Conservation (phyloP, 2,888 invertebrate genomes). For the Apomyelois bistriatella region DNA sequence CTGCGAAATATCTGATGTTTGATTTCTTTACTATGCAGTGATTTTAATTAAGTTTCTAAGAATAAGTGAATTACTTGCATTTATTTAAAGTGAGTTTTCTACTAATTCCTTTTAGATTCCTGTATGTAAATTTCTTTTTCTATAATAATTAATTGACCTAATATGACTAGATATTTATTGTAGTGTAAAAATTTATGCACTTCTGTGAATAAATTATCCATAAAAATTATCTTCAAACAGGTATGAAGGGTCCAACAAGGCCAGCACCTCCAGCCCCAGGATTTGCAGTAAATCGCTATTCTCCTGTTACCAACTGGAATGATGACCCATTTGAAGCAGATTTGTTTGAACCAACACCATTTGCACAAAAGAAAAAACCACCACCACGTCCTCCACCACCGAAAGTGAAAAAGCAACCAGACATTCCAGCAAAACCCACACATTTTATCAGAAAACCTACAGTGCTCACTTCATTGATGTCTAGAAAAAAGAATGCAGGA, state of each 20-base stretch:
- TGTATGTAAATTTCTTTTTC: no score
- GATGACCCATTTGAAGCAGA: constrained; percentile 73
- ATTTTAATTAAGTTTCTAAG: no score
- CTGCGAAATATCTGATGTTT: not conserved
- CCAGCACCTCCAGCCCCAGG: constrained; percentile 79
- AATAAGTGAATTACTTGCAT: no score
- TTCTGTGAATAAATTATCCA: not conserved
- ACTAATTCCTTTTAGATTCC: no score
- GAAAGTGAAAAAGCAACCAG: constrained; percentile 67
- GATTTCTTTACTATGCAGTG: not conserved
- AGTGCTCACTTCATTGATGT: constrained; percentile 60
- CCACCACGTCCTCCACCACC: constrained; percentile 87
- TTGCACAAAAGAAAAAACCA: constrained; percentile 82
- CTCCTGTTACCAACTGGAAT: constrained; percentile 79
- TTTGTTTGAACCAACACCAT: constrained; percentile 68
- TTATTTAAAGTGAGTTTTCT: no score
- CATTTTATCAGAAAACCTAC: constrained; percentile 75
- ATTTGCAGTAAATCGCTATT: constrained; percentile 57
- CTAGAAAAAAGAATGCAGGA: constrained; percentile 56
- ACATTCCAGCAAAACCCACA: constrained; percentile 70
- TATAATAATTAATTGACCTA: no score
- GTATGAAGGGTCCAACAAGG: constrained; percentile 82
- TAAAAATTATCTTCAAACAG: constrained; percentile 34
- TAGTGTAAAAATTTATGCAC: no score
- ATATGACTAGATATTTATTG: no score